These are phyloP conservation scores for Cavia porcellus DNA, from an alignment of 2,113 vertebrate genomes.

Conservation along the genomic window DNA sequence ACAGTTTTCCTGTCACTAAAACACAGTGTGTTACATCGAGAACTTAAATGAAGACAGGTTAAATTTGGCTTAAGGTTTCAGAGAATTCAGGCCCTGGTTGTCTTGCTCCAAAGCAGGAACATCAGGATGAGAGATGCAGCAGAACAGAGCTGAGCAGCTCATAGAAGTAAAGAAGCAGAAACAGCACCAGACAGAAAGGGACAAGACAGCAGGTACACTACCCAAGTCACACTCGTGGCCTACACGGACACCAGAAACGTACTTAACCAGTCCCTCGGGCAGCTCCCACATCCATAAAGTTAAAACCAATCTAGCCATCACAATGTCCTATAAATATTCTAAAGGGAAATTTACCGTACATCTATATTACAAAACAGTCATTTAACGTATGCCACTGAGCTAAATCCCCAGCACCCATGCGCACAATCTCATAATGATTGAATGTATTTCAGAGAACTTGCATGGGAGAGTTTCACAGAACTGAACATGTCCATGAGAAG, in stretches of 20 bases:
- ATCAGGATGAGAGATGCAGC: background rate
- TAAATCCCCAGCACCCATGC: no score
- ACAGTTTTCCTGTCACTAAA: background rate
- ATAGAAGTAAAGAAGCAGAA: background rate
- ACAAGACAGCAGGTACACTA: background rate
- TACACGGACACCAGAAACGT: background rate
- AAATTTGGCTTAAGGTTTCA: background rate
- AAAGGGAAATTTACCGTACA: background rate
- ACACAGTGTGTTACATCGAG: background rate
- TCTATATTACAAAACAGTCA: background rate
- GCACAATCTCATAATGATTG: background rate
- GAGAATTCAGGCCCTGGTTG: background rate
- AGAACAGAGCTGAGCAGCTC: background rate
- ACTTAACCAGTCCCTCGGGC: background rate
- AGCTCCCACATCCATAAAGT: background rate
- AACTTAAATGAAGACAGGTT: background rate
- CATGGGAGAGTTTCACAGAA: background rate
- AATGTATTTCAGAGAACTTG: background rate
- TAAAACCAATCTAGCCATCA: background rate
- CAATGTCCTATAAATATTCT: background rate
- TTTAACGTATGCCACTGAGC: no score
- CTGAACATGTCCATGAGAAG: background rate
- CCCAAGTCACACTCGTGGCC: background rate
- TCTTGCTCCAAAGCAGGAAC: background rate
- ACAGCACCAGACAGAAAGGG: background rate